phyloP scores from a whole-genome alignment of 2,888 invertebrate genomes.

The Azorinus chamasolen region DNA sequence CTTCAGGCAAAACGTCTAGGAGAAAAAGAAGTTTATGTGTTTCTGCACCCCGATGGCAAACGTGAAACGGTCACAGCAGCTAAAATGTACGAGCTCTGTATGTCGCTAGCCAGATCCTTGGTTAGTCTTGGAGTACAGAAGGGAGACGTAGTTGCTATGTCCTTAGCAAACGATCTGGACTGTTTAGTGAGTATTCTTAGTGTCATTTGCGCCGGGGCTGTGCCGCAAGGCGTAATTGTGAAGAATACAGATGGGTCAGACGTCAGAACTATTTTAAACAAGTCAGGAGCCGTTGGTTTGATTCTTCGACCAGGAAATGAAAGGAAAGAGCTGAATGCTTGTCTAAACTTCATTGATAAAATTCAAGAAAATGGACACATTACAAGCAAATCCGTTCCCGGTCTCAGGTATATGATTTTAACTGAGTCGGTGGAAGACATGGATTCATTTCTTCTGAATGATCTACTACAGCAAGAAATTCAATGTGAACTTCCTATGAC shows the following conservation, averaged over 20 bases:
- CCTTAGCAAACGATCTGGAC: too few relatives aligned
- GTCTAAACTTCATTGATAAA: conserved; percentile 29
- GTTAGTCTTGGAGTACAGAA: conserved; percentile 32
- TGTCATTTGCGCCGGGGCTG: too few relatives aligned
- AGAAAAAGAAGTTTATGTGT: conserved; percentile 42
- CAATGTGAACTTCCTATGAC: too few relatives aligned
- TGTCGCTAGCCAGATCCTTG: too few relatives aligned
- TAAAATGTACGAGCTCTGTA: too few relatives aligned
- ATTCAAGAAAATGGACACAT: conserved; percentile 14
- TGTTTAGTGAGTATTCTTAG: too few relatives aligned
- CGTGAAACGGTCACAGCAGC: too few relatives aligned
- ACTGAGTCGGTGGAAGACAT: neutral
- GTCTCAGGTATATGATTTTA: conserved; percentile 14
- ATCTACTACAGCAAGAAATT: neutral
- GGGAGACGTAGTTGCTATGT: conserved; percentile 48
- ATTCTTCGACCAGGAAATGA: conserved; percentile 25
- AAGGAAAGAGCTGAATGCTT: conserved; percentile 8
- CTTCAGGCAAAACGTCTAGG: conserved; percentile 16
- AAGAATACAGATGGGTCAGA: too few relatives aligned
- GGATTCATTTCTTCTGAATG: neutral
- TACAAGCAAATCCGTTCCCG: conserved; percentile 11
- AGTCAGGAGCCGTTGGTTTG: conserved; percentile 16
- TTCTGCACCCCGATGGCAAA: conserved; percentile 34
- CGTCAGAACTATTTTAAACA: neutral
- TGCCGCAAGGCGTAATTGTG: conserved; percentile 25